Percentiles rank a stretch among this genome's conserved stretches.
Evolutionary conservation across 1,140 invertebrate genomes (phyloP).

Genomic region (Dreissena polymorpha): DNA sequence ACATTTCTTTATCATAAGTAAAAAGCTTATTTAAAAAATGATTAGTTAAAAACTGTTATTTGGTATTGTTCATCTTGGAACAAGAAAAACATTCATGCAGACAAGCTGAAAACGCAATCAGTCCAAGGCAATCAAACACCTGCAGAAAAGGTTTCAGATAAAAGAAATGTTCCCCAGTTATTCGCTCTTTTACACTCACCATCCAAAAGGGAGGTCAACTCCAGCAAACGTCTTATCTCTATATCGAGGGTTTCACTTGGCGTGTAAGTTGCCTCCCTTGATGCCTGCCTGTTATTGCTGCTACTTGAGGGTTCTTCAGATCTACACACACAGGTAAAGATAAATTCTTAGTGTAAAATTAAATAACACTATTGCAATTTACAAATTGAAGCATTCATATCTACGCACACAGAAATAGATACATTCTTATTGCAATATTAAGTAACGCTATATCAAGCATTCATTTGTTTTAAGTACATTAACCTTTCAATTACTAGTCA

Average conservation of each 20-base stretch:
- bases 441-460: neutral
- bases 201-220: constrained; percentile 21
- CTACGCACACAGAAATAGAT: neutral
- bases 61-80: too few species aligned
- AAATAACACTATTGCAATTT: neutral
- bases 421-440: neutral
- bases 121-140: too few species aligned
- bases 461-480: too few species aligned
- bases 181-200: neutral
- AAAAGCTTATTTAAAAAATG: too few species aligned
- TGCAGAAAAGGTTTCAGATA: too few species aligned
- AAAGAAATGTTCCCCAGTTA: too few species aligned
- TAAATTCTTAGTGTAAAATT: neutral
- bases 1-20: too few species aligned
- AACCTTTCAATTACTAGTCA: too few species aligned
- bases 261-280: constrained; percentile 28
- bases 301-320: neutral
- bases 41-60: too few species aligned
- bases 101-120: too few species aligned
- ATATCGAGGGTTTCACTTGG: constrained; percentile 45
- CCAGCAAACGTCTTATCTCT: constrained; percentile 39
- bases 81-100: too few species aligned
- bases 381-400: neutral
- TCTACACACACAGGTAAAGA: neutral
- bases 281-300: neutral